Base-by-base conservation (phyloP, 2,888 invertebrate species). In the Nasonovia ribisnigri region DNA sequence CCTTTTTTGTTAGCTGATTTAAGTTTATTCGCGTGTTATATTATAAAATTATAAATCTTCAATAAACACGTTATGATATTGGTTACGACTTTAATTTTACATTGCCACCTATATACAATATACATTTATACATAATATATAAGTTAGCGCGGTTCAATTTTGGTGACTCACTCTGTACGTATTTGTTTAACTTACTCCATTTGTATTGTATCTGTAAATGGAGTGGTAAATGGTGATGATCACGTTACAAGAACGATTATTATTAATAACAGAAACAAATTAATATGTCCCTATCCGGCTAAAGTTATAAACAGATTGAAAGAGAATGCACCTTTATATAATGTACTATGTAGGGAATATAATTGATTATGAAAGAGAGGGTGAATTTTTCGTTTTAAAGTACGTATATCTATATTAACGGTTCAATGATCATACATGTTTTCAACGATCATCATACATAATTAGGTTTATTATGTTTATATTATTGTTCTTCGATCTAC, bases 361-460 rank as follows among this genome's bases (percentile, higher is more conserved):
- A 91, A 91, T 91, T 84, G 90, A 91, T 13, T 11, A 20, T 51
- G 42, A 91, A 54, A 91, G 26, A 60, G 36, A 51, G 84, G 36
- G 90, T 91, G 51, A 42, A 42, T 90, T 91, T 90, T 77, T 91
- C 29, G 42, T 84, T 91, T 51, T 84, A 42, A 16, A 42, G 42
- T 54, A 51, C 48, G 48, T 51, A 90, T 29, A 46, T 86, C 46
- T 46, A n/a, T 46, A n/a, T 46, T 86, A 86, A 86, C 46, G 46
- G 77, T 42, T 36, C 13, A 43, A 86, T 86, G 11, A 29, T 29
- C 11, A 86, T 13, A 5, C 13, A 77, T 16, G 8, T n/a, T n/a
- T n/a, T n/a, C n/a, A n/a, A n/a, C n/a, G n/a, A n/a, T n/a, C n/a
- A 29, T 29, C 11, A 86, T 13, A 5, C 13, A 77, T 16, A 2